Base-by-base conservation (phyloP, 2,113 vertebrate species). In the Limnothrissa miodon region DNA sequence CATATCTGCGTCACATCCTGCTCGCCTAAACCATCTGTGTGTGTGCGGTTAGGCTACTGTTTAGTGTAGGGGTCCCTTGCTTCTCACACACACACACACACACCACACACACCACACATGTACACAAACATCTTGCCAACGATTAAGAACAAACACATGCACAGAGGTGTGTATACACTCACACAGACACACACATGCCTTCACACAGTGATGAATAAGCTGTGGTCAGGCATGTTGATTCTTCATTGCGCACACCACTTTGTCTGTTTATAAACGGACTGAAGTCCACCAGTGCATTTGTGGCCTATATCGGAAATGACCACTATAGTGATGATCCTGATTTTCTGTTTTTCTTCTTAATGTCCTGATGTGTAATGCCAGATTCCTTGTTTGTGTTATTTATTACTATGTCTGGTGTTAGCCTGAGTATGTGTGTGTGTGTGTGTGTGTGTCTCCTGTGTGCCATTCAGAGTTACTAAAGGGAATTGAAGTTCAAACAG, bases 151-250 rank as follows among this genome's bases (percentile, higher is more conserved):
- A 56, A 56, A 56, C 51, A 56, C 19, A 56, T 56, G 19, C 51
- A 56, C 51, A 21, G 51, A 66, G 59, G 86, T 2, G 83, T 15
- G 29, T 25, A 53, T 48, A 56, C 80, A 10, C 25, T 29, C 80
- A 70, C 25, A 70, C 29, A 17, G 11, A 36, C 2, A 10, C 59
- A 62, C 59, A 10, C n/a, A 29, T 5, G 9, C 59, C 1, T 4
- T 17, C 66, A 36, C 66, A 36, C 66, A 17, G 25, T 17, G 29
- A 39, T 74, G 29, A 36, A 4, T 17, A 36, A 66, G 25, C 29
- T 74, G 29, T 74, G 66, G 66, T 39, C 11, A 39, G 11, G 4
- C 33, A 74, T 74, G 66, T 74, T 74, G 66, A 74, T 74, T 74
- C 29, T 36, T 11, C 11, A 13, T 3, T 74, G n/a, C n/a, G n/a